Percentiles rank a stretch among this genome's conserved stretches.
These are phyloP conservation scores for Noctua comes DNA, from an alignment of 2,888 invertebrate genomes.

Conservation along the genomic window DNA sequence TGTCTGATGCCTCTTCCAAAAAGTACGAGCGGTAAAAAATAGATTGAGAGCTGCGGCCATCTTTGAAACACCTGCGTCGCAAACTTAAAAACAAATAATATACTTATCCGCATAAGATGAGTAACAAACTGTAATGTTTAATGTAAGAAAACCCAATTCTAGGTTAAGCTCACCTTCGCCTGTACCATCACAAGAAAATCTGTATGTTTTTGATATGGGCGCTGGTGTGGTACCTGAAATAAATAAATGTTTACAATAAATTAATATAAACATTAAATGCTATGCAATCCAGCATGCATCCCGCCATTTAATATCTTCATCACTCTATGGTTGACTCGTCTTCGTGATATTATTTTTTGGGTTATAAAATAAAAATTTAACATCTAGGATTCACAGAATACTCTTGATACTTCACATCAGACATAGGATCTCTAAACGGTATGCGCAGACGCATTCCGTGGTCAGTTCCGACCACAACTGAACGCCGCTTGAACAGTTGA, in stretches of 20 bases:
- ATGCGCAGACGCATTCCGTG: constrained; percentile 36
- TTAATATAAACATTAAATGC: too few relatives aligned
- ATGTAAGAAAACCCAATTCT: neutral
- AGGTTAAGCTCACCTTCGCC: neutral
- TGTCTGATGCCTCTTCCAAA: constrained; percentile 7
- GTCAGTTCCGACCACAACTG: constrained; percentile 41
- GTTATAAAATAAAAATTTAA: neutral
- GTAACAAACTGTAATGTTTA: neutral
- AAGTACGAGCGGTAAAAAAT: constrained; percentile 31
- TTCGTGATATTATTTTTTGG: neutral
- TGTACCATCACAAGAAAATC: neutral
- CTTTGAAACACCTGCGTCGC: neutral
- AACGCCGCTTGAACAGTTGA: constrained; percentile 2
- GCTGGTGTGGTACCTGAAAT: neutral
- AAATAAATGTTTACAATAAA: neutral
- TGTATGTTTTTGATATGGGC: neutral
- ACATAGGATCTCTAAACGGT: constrained; percentile 29
- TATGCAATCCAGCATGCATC: neutral
- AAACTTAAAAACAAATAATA: constrained; percentile 9
- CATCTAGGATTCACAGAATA: neutral
- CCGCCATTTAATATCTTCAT: neutral
- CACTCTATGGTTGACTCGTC: neutral
- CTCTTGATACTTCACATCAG: neutral
- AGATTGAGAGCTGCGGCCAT: constrained; percentile 2
- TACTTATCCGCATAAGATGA: neutral